Base-by-base conservation (phyloP, 2,113 vertebrate species). In the Cariama cristata region DNA sequence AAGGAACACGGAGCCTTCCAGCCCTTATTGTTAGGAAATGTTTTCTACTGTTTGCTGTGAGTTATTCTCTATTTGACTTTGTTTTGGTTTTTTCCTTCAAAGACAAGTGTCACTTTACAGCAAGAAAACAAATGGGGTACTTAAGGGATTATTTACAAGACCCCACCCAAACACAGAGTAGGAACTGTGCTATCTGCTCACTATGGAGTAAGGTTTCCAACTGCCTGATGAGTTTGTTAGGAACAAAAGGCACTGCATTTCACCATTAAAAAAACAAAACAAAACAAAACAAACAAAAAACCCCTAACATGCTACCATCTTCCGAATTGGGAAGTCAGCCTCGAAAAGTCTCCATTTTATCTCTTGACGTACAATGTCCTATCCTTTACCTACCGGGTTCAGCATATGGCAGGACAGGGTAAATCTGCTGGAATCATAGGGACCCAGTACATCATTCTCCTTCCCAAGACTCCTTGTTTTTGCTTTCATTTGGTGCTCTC, bases 91-190 rank as follows among this genome's bases (percentile, higher is more conserved):
- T 79, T 93, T 35, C 38, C 71, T 95, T 95, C 89, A 93, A 95
- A 96, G 91, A 88, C 84, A 89, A 76, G 81, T 73, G 74, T 93
- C 53, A 1, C 71, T 97, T 96, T 96, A 79, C 86, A 96, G 81
- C 62, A 93, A 79, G 74, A 86, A 94, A 96, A 85, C 76, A 96
- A 92, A 93, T 62, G 90, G 67, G 14, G 55, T 47, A 47, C 71
- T 91, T 67, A 90, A 63, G 67, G 47, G 85, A 94, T 79, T 96
- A 83, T 67, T 93, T 82, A 44, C 40, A 63, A 94, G 71, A 94
- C 62, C 50, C 74, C 67, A 94, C 67, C 79, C 81, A 71, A 87
- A 90, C 38, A 64, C n/a, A 47, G 67, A 67, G 42, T 4, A 71
- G 50, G 52, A 90, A 73, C 44, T 80, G 45, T 28, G n/a, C 38